Evolutionary conservation across 2,888 invertebrate genomes (phyloP), one percentile per base, ranked within the genome.

Genomic region (Melinopterus prodromus): DNA sequence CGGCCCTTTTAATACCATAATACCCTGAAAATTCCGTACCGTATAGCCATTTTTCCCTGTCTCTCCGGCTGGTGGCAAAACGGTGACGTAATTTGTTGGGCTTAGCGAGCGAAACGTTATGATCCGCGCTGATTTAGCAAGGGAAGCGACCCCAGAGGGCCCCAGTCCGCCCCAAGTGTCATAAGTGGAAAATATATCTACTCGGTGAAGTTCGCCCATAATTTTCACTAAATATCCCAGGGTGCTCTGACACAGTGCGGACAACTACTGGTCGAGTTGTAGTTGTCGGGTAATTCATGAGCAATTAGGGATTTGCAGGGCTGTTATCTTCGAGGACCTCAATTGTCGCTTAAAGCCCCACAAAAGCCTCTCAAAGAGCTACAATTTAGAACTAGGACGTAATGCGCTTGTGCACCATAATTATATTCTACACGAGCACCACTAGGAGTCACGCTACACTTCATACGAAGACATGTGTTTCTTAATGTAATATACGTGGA

Each of bases 81-180:
- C 70, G 16, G 70, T 72, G 77, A 71, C 77, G 79, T 79, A 79
- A 79, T 79, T 79, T 77, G 77, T 77, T 74, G 79, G 77, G 79
- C 79, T 79, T 79, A 79, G 77, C 79, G 77, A 12, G 77, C 37
- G 74, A 79, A 77, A 79, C 77, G 79, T 79, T 77, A 77, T 77
- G 79, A 79, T 79, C 79, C 79, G 72, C 74, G 79, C 77, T 74
- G 79, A 77, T 77, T 77, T 74, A 53, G 35, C 69, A 77, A 37
- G 79, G 53, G 53, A 4, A 53, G 5, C 53, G 53, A 53, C 5
- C 53, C 53, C 53, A 7, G 12, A 12, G 12, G 53, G 5, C 7
- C 53, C 12, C 36, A 71, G 26, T 72, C 38, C 36, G 53, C 36
- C 35, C 79, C 70, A 74, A 77, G 77, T 74, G 79, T 79, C 79